Evolutionary conservation across 2,113 vertebrate species (phyloP).

Genomic region (Mystacornis crossleyi): DNA sequence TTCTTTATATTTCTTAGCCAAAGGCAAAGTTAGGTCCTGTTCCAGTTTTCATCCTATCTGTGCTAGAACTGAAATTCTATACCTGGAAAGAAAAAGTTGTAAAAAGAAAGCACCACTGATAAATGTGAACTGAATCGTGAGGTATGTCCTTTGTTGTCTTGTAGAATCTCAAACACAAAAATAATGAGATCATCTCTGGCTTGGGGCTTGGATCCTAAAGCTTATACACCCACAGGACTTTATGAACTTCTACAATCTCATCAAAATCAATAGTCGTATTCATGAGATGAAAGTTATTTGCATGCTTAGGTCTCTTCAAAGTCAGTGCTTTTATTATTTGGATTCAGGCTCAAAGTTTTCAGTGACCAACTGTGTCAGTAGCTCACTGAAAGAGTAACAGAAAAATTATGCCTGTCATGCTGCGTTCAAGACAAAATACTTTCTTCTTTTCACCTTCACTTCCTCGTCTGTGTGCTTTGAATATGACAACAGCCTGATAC

Average conservation of each 20-base stretch:
- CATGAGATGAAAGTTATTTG: background rate
- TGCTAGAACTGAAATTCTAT: background rate
- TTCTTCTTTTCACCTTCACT: background rate
- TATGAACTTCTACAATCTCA: background rate
- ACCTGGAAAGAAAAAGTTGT: background rate
- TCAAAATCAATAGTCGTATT: background rate
- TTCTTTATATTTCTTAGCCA: background rate
- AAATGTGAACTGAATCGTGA: background rate
- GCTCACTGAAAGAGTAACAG: background rate
- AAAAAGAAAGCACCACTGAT: background rate
- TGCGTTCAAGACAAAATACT: background rate
- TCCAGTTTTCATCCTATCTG: background rate
- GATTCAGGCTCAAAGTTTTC: background rate
- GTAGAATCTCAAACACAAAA: background rate
- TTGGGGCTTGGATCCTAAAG: background rate
- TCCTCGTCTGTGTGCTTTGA: background rate
- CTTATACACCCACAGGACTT: background rate
- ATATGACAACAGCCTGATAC: background rate
- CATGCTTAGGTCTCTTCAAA: background rate
- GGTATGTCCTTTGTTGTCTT: background rate
- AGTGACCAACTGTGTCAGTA: background rate
- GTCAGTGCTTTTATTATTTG: background rate
- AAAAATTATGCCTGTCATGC: background rate
- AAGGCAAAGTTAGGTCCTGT: background rate
- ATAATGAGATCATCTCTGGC: background rate